Evolutionary conservation across 2,113 vertebrate genomes (phyloP), one percentile per base, ranked within the genome.

Genomic region (Lepisosteus osseus): DNA sequence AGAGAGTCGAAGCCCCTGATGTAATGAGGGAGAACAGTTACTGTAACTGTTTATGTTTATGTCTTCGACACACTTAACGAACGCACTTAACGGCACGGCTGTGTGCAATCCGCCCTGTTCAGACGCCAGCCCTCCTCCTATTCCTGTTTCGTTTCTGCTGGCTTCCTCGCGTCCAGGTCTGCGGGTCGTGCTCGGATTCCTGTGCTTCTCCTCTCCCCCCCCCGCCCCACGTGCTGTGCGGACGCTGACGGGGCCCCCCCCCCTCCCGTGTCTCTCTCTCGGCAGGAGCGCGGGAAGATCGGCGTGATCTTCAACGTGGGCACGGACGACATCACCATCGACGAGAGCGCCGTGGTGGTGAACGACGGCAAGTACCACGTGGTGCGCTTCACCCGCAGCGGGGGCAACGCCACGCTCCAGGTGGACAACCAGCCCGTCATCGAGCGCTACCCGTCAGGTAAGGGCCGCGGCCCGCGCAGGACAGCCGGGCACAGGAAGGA

Each of bases 331-430:
- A 98, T 98, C 82, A 91, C 94, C 70, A 97, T 98, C 14, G 94
- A 97, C 7, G 96, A 98, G 85, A 93, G 93, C 56, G 94, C 94
- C 3, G 93, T 95, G 79, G 85, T 92, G 3, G 96, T 98, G 75
- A 97, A 94, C 71, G 96, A 98, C 61, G 96, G 95, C 82, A 97
- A 96, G 83, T 98, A 97, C 93, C 96, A 98, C 56, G 95, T 98
- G 85, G 96, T 98, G 6, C 95, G 96, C 82, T 98, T 98, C 89
- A 97, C 96, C 4, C 93, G 96, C 83, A 98, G 96, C 7, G 96
- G 96, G 12, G 96, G 96, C 82, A 98, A 97, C 57, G 96, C 96
- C 89, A 97, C 96, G 6, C 91, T 98, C 78, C 96, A 98, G 90
- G 94, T 98, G 92, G 95, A 97, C 93, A 97, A 94, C 90, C 95